Percentiles rank a stretch among this genome's conserved stretches.
Conservation (phyloP, 2,113 vertebrate genomes). For the Nerophis ophidion region DNA sequence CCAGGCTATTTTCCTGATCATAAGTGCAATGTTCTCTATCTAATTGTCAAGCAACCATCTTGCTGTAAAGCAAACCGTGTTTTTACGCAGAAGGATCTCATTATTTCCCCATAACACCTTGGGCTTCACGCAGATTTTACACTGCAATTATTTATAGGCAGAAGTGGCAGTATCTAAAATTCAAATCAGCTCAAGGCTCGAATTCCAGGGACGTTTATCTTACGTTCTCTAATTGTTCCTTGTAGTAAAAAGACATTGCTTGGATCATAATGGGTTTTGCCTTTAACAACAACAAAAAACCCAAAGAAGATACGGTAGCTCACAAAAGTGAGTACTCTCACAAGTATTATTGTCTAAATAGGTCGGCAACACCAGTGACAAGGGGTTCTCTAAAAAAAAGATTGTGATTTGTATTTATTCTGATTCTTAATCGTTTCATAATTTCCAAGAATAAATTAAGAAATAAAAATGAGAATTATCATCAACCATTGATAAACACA, state of each 20-base stretch:
- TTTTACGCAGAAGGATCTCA: slow-evolving; percentile 2
- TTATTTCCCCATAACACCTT: not conserved
- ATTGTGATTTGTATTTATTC: too few species aligned
- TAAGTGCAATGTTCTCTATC: slow-evolving; percentile 2
- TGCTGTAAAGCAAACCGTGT: slow-evolving; percentile 5
- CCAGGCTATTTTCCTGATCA: not conserved
- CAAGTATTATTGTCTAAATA: too few species aligned
- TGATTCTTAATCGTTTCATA: too few species aligned
- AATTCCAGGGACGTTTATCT: not conserved
- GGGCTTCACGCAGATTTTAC: slow-evolving; percentile 2
- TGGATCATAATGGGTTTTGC: not conserved
- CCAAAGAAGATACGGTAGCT: too few species aligned
- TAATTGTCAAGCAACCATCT: slow-evolving; percentile 2
- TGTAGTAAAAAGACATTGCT: not conserved
- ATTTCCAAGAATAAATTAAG: too few species aligned
- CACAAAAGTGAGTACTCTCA: too few species aligned
- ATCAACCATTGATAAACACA: too few species aligned
- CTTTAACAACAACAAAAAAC: not conserved
- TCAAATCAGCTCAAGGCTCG: slow-evolving; percentile 11
- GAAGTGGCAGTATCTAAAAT: slow-evolving; percentile 18
- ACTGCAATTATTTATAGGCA: slow-evolving; percentile 13
- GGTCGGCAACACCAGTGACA: too few species aligned
- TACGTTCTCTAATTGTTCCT: not conserved
- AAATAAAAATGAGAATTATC: too few species aligned
- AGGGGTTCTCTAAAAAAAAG: too few species aligned